A percentile compares a stretch with the other conserved stretches of the same genome.
Conservation (phyloP, 2,797 vertebrate genomes). For the Catamblyrhynchus diadema region DNA sequence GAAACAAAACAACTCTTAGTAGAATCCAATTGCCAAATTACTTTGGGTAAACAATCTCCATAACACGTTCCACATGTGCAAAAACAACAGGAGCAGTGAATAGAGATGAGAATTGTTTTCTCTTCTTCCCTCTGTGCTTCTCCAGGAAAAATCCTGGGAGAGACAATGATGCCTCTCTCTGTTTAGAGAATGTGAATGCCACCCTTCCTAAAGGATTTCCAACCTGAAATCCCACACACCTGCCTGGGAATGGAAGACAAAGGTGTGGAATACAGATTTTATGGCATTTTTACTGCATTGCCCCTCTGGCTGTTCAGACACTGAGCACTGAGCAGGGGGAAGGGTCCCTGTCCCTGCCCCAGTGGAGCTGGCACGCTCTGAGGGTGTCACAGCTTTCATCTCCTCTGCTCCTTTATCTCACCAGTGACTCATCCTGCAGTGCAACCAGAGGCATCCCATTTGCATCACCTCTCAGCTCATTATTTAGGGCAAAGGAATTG, state of each 20-base stretch:
- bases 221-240: background rate
- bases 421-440: slow-evolving; percentile 39
- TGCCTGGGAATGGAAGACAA: background rate
- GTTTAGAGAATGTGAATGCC: no score
- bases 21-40: no score
- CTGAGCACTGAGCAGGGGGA: background rate
- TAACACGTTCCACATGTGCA: no score
- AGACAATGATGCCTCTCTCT: no score
- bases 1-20: no score
- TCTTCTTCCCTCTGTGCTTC: no score
- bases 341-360: background rate
- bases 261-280: background rate
- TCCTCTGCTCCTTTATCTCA: background rate
- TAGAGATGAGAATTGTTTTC: no score
- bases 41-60: no score
- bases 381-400: background rate
- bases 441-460: background rate
- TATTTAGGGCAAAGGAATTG: slow-evolving; percentile 5
- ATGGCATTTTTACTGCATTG: fast-evolving
- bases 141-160: no score
- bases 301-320: background rate
- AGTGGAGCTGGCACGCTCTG: background rate
- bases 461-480: background rate
- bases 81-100: no score
- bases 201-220: background rate